Base-by-base conservation (phyloP, 2,797 vertebrate genomes). In the Macropodus opercularis region DNA sequence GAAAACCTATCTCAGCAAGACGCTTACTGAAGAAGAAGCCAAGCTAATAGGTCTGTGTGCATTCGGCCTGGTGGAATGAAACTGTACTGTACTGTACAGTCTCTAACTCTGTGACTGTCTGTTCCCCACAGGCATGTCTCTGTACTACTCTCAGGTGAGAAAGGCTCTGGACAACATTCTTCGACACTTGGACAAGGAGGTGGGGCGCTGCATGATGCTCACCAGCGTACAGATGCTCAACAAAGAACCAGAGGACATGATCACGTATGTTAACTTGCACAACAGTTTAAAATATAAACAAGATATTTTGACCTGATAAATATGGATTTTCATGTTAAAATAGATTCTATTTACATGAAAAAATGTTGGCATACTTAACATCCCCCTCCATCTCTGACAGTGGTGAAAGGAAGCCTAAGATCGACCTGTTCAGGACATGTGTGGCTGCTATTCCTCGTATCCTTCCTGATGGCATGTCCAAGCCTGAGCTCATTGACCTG, bases 221-320 rank as follows among this genome's bases (percentile, higher is more conserved):
- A 99, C 96, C 62, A 98, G 97, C 0, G 93, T 95, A 54, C 97
- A 98, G 89, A 98, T 98, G 96, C 92, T 99, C 68, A 99, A 98
- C 91, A 99, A 99, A 89, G 98, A 99, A 72, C 96, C 98, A 0
- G 98, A 99, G 86, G 98, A 99, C 87, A 98, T 99, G 98, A 99
- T 99, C 76, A 91, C 88, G 85, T 89, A 78, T 11, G 79, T 46
- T 17, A 14, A 12, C 39, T 12, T 19, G 14, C 7, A 32, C 14
- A 35, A 10, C 13, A 32, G 24, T 26, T 26, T 26, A 26, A 32
- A 32, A 32, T 32, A 8, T 18, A n/a, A n/a, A n/a, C n/a, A n/a
- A n/a, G 23, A 19, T n/a, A 2, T 44, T 46, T 43, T 14, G 8
- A 4, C 23, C n/a, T 31, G 15, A 29, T 47, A 22, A 19, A 32